These are phyloP conservation scores for Gila robusta DNA, from an alignment of 2,797 vertebrate species.

Conservation along the genomic window DNA sequence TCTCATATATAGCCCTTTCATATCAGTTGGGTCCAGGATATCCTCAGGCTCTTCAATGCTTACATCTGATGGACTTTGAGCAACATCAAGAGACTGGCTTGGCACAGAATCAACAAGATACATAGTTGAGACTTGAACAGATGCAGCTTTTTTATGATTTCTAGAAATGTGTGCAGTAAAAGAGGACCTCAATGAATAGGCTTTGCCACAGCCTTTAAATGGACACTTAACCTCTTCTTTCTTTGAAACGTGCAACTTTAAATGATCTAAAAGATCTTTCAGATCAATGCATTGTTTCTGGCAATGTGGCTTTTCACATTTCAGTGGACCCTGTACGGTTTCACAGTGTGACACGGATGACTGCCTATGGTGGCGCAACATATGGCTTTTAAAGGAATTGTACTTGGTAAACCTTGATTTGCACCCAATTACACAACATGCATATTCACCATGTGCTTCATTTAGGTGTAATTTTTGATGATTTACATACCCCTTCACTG, in stretches of 20 bases:
- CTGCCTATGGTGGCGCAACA: conserved; percentile 41
- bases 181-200: conserved; percentile 9
- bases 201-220: conserved; percentile 48
- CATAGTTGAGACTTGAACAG: not conserved
- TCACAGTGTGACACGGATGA: conserved; percentile 18
- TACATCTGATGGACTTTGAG: not conserved
- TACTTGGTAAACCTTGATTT: conserved; percentile 49
- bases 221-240: conserved; percentile 48
- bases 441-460: conserved; percentile 42
- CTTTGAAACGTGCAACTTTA: conserved; percentile 45
- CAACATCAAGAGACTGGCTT: too few relatives aligned
- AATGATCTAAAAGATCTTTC: conserved; percentile 55
- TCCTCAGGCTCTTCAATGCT: conserved; percentile 38
- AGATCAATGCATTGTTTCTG: conserved; percentile 48
- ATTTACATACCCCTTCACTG: conserved; percentile 52
- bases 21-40: conserved; percentile 41
- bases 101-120: too few relatives aligned
- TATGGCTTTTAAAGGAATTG: conserved; percentile 55
- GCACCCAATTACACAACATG: conserved; percentile 47
- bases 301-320: conserved; percentile 41
- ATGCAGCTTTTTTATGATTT: conserved; percentile 45
- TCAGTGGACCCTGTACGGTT: conserved; percentile 31
- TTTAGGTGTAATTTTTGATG: conserved; percentile 54
- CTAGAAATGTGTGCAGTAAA: conserved; percentile 45
- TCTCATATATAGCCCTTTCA: conserved; percentile 53